Evolutionary conservation across 2,797 vertebrate genomes (phyloP), one percentile per base, ranked within the genome.

Genomic region (Sebastes vulpes): DNA sequence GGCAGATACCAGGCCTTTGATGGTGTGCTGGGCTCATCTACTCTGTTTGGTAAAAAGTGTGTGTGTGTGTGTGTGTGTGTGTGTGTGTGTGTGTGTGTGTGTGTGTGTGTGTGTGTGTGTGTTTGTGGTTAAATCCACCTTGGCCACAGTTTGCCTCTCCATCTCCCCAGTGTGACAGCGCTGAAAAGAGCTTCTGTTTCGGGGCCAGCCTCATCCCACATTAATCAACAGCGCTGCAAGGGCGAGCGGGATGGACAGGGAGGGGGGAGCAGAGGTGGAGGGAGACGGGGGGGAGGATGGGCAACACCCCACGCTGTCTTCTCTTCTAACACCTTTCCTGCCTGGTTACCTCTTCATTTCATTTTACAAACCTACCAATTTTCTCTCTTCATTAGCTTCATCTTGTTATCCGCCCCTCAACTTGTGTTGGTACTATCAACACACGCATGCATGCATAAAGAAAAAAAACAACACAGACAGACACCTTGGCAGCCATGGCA

Each of bases 71-170:
- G 29, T 31, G 29, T 29, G 72, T 85, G 86, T 89, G 79, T 84
- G 64, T 35, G 32, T 35, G 32, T 31, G 8, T 31, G 29, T 31
- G 77, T 65, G 63, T 48, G 59, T 70, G 38, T 74, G 42, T 85
- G 52, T 78, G 56, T 82, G 75, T 79, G 82, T 85, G 73, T 88
- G 77, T 68, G 69, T 85, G 72, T 83, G 83, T 90, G 75, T 88
- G 82, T 78, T 28, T 89, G 91, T 93, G 88, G 89, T 89, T 89
- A 88, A 90, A 82, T 95, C 91, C 94, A 95, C 91, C 94, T 94
- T 96, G 95, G 94, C 93, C 88, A 90, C 92, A 89, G 88, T 93
- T 92, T 92, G 85, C 85, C 92, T 91, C 92, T 94, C 93, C 95
- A 92, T 94, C 94, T 94, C 93, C 89, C 83, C 83, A 87, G 4